A percentile compares a stretch with the other conserved stretches of the same genome.
These are phyloP conservation scores for Bambusicola thoracicus DNA, from an alignment of 2,113 vertebrate genomes.

Conservation along the genomic window DNA sequence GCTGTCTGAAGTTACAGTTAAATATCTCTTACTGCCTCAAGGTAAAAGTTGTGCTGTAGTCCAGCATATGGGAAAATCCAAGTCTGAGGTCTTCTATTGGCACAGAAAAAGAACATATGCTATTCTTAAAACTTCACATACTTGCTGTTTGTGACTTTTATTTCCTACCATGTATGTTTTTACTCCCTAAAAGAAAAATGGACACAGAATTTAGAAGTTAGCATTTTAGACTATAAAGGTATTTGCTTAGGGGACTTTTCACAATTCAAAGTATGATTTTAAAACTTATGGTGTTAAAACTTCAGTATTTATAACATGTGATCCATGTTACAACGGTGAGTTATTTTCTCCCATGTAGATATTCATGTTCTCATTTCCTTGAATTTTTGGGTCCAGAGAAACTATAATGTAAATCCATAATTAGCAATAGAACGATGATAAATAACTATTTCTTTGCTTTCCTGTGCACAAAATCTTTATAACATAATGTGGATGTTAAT, in stretches of 20 bases:
- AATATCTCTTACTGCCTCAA: conserved; percentile 50
- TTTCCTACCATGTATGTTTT: conserved; percentile 19
- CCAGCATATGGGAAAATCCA: conserved; percentile 64
- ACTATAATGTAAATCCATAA: background rate
- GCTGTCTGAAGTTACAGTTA: conserved; percentile 49
- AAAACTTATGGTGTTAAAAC: background rate
- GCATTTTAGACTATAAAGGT: background rate
- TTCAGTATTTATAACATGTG: background rate
- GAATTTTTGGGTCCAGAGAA: background rate
- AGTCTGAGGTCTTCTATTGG: conserved; percentile 67
- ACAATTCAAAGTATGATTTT: background rate
- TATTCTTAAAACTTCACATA: conserved; percentile 60
- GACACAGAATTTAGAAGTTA: conserved; percentile 11
- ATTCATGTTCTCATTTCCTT: background rate
- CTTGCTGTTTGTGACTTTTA: conserved; percentile 42
- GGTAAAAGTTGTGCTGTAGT: conserved; percentile 58
- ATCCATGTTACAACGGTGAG: background rate
- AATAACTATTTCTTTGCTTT: conserved; percentile 25
- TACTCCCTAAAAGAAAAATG: background rate
- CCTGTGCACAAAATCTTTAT: background rate
- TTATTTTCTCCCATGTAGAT: conserved; percentile 28
- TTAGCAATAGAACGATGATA: conserved; percentile 21
- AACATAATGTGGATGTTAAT: background rate
- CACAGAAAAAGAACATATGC: conserved; percentile 63
- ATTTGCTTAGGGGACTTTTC: background rate